phyloP scores from a whole-genome alignment of 2,113 vertebrate species.

The Petroica traversi region DNA sequence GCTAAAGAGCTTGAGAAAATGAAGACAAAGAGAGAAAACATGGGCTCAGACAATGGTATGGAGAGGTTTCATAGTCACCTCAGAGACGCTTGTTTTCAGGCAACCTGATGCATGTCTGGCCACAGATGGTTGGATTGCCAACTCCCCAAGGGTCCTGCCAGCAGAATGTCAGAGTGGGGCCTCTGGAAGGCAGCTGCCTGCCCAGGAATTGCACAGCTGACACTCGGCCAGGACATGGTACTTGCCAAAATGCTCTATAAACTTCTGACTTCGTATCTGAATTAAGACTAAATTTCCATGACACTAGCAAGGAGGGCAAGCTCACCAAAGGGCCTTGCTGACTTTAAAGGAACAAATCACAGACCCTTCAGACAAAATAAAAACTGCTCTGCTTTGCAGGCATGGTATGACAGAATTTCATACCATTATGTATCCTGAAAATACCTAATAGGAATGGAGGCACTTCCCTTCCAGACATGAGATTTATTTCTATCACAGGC shows the following conservation, averaged over 20 bases:
- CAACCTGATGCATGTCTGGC: not conserved
- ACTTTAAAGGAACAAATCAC: not conserved
- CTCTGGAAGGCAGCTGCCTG: not conserved
- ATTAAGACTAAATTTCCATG: not conserved
- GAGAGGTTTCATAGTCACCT: not conserved
- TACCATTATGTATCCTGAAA: not conserved
- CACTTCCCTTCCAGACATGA: not conserved
- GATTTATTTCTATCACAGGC: not conserved
- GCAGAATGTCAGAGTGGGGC: fast-evolving
- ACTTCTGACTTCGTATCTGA: not conserved
- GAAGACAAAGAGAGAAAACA: not conserved
- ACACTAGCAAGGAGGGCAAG: fast-evolving
- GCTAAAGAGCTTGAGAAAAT: not conserved
- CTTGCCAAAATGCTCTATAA: not conserved
- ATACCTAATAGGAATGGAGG: not conserved
- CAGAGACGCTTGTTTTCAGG: not conserved
- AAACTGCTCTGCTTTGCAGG: not conserved
- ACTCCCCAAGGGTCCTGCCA: too few relatives aligned
- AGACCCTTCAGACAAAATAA: not conserved
- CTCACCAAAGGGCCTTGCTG: not conserved
- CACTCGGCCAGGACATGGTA: not conserved
- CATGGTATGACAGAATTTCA: not conserved
- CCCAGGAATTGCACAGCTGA: not conserved
- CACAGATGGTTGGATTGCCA: not conserved
- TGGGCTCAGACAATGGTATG: fast-evolving